These are phyloP conservation scores for Podarcis lilfordi DNA, from an alignment of 2,797 vertebrate species.

Conservation along the genomic window DNA sequence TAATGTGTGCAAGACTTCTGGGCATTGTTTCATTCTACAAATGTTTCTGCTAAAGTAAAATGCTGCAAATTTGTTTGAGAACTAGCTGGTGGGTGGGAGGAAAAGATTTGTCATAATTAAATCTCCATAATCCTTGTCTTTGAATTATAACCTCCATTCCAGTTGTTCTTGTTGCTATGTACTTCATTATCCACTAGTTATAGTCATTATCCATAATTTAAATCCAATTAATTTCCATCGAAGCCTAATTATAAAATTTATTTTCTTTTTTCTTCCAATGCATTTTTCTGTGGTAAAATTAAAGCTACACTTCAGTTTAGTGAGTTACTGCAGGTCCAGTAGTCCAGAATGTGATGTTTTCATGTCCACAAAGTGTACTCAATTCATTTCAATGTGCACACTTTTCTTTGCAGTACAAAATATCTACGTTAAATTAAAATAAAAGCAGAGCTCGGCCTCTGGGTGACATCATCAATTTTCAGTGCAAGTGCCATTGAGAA, in stretches of 20 bases:
- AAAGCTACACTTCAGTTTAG: neutral
- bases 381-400: neutral
- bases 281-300: conserved; percentile 41
- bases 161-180: conserved; percentile 41
- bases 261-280: conserved; percentile 49
- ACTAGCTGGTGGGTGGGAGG: conserved; percentile 27
- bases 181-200: conserved; percentile 52
- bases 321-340: neutral
- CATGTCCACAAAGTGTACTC: neutral
- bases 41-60: conserved; percentile 1
- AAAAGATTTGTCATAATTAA: conserved; percentile 50
- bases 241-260: conserved; percentile 49
- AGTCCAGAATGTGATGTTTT: neutral
- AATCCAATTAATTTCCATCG: conserved; percentile 61
- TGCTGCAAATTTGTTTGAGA: conserved; percentile 10
- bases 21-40: conserved; percentile 8
- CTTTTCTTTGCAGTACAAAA: neutral
- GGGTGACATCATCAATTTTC: neutral
- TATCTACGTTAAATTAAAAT: neutral
- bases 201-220: conserved; percentile 52
- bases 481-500: neutral
- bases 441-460: neutral
- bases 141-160: conserved; percentile 39
- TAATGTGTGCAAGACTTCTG: conserved; percentile 1
- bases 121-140: conserved; percentile 7